Conservation (phyloP, 37 sponge, comb jelly and placozoan genomes). For the Tethya wilhelma region DNA sequence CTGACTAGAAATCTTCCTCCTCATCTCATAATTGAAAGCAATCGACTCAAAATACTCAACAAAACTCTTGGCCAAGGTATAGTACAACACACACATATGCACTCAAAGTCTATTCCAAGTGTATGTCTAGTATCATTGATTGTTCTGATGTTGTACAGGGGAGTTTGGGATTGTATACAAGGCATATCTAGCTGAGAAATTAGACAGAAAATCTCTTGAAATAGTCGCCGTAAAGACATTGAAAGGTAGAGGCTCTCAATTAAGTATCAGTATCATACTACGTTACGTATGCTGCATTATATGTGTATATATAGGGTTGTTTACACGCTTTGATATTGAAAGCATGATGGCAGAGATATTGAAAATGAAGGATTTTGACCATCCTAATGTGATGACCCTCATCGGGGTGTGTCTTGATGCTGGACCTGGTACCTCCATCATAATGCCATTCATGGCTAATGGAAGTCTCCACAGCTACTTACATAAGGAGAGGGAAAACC, state of each 20-base stretch:
- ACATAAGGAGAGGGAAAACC: slow-evolving; percentile 22
- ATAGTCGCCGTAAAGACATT: slow-evolving; percentile 59
- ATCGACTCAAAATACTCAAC: slow-evolving; percentile 16
- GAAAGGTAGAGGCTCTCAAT: no score
- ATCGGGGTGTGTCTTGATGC: slow-evolving; percentile 42
- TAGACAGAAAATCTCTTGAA: background rate
- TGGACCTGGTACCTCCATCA: slow-evolving; percentile 1
- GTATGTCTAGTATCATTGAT: no score
- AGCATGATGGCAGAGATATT: slow-evolving; percentile 27
- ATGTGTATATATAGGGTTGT: no score
- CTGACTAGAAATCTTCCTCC: background rate
- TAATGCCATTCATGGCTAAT: slow-evolving; percentile 59
- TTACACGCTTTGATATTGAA: slow-evolving; percentile 16
- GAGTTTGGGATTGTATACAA: slow-evolving; percentile 66
- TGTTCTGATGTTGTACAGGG: no score
- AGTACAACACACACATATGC: background rate
- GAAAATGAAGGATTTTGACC: slow-evolving; percentile 40
- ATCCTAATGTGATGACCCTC: slow-evolving; percentile 48
- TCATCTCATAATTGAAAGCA: slow-evolving; percentile 26
- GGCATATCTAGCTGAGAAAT: slow-evolving; percentile 31
- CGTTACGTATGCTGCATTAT: no score
- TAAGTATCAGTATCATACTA: no score
- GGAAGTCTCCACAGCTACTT: slow-evolving; percentile 47
- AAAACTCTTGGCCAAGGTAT: slow-evolving; percentile 48
- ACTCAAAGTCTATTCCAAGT: background rate